Base-by-base conservation (phyloP, 2,113 vertebrate species). In the Lagopus leucura region DNA sequence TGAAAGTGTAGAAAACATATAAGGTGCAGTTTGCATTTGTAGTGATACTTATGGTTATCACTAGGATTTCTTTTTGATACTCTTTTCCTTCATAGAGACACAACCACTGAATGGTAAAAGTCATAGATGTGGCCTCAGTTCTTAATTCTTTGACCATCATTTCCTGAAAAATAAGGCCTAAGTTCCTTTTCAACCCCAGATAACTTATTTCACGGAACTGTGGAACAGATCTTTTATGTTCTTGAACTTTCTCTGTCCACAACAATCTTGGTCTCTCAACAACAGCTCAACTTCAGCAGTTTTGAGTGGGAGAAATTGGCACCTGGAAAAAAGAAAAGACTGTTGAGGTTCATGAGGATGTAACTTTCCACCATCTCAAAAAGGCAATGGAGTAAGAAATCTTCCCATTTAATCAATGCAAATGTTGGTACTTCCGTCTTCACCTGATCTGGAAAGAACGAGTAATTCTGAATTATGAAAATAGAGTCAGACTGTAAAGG, bases 181-280 rank as follows among this genome's bases (percentile, higher is more conserved):
- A 38, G 42, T 0, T 1, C 1, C 0, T 4, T 71, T 3, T 48
- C 8, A 19, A 25, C 32, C 5, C 20, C 10, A 1, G 4, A 4
- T 24, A 43, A 38, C 2, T 2, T 10, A 28, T 65, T 74, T 75
- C 13, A 57, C 5, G 18, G 15, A 83, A 27, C 11, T 13, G 43
- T 10, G 63, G 14, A 74, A 27, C 4, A 27, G 8, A 5, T 22
- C 8, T 77, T 88, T 50, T 72, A 18, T 81, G 17, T 34, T 5
- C 8, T 73, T 85, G 25, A 2, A 45, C 42, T 32, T 81, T 43
- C 22, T 27, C 40, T 81, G 11, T 63, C 19, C 27, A 61, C 34
- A 66, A 13, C 15, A 50, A 32, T 55, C 42, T 12, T 66, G 47
- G 22, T 32, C 61, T 76, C 10, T 17, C 9, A 43, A 5, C 12